Evolutionary conservation across 2,113 vertebrate genomes (phyloP).

Genomic region (Chauna torquata): DNA sequence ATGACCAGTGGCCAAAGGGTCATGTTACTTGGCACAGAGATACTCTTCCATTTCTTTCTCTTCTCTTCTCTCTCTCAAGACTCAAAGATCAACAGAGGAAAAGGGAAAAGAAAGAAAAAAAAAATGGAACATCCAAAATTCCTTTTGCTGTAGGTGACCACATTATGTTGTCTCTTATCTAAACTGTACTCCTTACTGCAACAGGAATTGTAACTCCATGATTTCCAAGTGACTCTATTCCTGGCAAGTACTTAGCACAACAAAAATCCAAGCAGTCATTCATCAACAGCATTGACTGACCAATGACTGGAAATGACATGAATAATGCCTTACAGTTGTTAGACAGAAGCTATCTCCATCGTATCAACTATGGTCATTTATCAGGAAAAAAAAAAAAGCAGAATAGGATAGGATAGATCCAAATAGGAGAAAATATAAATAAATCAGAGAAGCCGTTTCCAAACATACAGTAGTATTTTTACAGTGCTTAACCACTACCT

Average conservation of each 20-base stretch:
- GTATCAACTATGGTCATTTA: fast-evolving
- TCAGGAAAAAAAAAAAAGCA: not conserved
- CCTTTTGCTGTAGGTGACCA: not conserved
- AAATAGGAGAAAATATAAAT: not conserved
- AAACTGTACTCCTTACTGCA: not conserved
- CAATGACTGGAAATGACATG: not conserved
- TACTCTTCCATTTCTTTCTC: too few species aligned
- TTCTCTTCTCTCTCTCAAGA: not conserved
- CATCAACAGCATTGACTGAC: not conserved
- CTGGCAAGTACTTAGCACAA: not conserved
- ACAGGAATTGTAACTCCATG: too few species aligned
- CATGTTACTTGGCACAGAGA: not conserved
- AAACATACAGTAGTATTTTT: not conserved
- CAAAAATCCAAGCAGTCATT: not conserved
- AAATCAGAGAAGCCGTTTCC: not conserved
- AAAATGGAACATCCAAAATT: not conserved
- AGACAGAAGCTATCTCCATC: not conserved
- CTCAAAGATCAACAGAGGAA: not conserved
- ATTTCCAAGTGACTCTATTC: not conserved
- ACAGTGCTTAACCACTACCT: not conserved
- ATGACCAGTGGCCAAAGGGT: not conserved
- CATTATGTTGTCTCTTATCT: not conserved
- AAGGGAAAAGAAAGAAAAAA: not conserved
- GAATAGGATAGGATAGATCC: not conserved
- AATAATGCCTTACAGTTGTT: not conserved